These are phyloP conservation scores for Triplophysa rosa DNA, from an alignment of 2,113 vertebrate species.

Conservation along the genomic window DNA sequence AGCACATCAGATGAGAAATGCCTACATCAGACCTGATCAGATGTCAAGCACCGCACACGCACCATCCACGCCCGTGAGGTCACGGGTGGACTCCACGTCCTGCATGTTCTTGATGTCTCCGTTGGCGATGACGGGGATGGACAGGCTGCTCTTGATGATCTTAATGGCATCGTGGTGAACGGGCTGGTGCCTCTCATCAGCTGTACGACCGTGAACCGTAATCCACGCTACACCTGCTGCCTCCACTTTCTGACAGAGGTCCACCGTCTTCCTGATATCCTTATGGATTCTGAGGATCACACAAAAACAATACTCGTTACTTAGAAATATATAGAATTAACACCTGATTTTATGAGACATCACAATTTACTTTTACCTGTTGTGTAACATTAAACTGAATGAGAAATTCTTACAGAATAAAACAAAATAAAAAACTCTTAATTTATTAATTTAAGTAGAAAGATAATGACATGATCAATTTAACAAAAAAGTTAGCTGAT, in stretches of 20 bases:
- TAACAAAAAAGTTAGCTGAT: neutral
- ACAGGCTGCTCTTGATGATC: constrained; percentile 88
- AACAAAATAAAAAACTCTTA: too few species aligned
- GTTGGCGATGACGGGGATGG: constrained; percentile 90
- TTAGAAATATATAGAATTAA: too few species aligned
- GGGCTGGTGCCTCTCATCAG: constrained; percentile 92
- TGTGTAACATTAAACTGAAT: too few species aligned
- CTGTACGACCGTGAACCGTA: constrained; percentile 89
- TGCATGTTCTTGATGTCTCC: constrained; percentile 88
- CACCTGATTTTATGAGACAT: too few species aligned
- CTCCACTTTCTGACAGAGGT: constrained; percentile 93
- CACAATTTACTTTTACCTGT: too few species aligned
- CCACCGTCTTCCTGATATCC: constrained; percentile 86
- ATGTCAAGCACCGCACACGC: constrained; percentile 55
- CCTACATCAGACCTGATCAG: neutral
- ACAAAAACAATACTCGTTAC: neutral
- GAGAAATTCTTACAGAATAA: too few species aligned
- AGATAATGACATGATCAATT: neutral
- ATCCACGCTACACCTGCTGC: constrained; percentile 93
- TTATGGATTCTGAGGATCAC: constrained; percentile 82
- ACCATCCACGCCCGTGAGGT: constrained; percentile 89
- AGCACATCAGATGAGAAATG: neutral
- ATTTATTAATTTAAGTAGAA: neutral
- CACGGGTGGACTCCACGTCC: constrained; percentile 82
- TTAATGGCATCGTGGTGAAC: constrained; percentile 93